Evolutionary conservation across 1,140 invertebrate species (phyloP), one percentile per base, ranked within the genome.

Genomic region (Coenobita brevimanus): DNA sequence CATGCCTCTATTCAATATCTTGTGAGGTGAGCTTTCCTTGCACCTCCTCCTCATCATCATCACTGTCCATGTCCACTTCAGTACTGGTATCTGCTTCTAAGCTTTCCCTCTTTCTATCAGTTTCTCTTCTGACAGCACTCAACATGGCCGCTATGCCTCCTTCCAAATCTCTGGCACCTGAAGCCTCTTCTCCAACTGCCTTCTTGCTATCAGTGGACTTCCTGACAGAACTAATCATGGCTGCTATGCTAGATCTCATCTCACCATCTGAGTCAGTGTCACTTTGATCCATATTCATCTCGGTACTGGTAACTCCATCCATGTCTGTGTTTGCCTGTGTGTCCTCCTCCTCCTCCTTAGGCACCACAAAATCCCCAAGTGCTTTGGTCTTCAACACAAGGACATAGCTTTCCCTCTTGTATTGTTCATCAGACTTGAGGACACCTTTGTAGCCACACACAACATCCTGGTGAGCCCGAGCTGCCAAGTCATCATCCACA

Each of bases 401-500:
- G 24, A 80, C 57, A 33, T 67, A 50, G 33, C 50, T 46, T 62
- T 80, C 27, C 8, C 64, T 67, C 57, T 30, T 33, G 13, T 80
- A 87, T 1, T 4, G 50, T 0, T 38, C 6, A 75, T 90, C 89
- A 21, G 89, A 90, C 21, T 27, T 75, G 21, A 90, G 67, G 50
- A 62, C 36, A 41, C 83, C 81, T 21, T 64, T 69, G 57, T 60
- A 90, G 2, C 89, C 89, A 27, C 30, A 24, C 43, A 76, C 24
- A n/a, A 79, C 79, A 54, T 73, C 36, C 33, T 62, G n/a, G 24
- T 67, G n/a, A 76, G 78, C 84, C 38, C 86, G 69, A 24, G 64
- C 46, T 27, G 50, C 79, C 21, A 90, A 38, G 50, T 90, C 82
- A 10, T 90, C 86, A 3, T 90, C 82, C 10, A 90, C 89, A n/a